phyloP scores from a whole-genome alignment of 2,113 vertebrate species.

The Clarias batrachus region DNA sequence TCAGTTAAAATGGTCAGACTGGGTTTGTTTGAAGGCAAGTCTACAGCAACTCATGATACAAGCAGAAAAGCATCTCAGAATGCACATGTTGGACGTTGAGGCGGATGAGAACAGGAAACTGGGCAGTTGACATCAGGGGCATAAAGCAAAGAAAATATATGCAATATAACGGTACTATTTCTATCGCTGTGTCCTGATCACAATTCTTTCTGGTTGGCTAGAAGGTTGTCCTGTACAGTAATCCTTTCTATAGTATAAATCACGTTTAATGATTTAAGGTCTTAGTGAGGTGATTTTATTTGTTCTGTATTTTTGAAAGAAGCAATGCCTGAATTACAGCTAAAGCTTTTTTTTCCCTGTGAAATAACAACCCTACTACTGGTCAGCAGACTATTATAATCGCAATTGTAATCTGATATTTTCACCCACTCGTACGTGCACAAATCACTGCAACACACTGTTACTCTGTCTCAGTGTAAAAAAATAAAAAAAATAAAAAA shows the following conservation, averaged over 20 bases:
- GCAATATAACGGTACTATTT: background rate
- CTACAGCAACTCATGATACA: background rate
- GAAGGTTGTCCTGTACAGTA: background rate
- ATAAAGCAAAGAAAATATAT: too few species aligned
- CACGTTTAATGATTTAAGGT: background rate
- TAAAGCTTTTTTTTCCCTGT: too few species aligned
- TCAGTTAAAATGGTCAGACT: background rate
- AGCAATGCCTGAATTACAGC: too few species aligned
- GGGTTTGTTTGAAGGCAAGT: background rate
- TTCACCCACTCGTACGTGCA: background rate
- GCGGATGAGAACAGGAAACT: background rate
- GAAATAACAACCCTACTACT: background rate
- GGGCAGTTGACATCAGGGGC: background rate
- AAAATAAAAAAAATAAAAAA: background rate
- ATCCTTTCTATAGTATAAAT: background rate
- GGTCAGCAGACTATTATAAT: background rate
- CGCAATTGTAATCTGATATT: background rate
- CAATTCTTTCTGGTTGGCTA: background rate
- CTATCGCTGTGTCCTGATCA: background rate
- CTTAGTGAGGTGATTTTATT: background rate
- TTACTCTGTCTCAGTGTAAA: background rate
- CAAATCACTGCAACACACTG: background rate
- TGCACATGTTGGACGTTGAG: background rate
- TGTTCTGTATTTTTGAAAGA: background rate
- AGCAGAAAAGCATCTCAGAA: background rate